These are phyloP conservation scores for Dinocampus coccinellae DNA, from an alignment of 2,888 invertebrate species.

Conservation along the genomic window DNA sequence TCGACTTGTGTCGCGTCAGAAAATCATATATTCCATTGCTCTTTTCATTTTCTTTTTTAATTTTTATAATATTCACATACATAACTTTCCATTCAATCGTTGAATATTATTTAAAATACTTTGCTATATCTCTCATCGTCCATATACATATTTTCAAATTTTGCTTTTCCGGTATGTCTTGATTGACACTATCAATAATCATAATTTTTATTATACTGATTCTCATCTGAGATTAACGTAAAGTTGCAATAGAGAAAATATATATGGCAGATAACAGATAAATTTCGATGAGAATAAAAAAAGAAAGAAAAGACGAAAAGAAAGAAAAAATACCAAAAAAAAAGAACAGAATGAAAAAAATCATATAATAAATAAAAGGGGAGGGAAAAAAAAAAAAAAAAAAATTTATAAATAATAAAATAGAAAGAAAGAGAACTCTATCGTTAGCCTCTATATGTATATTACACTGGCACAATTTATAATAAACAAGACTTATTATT, in stretches of 20 bases:
- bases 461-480: neutral
- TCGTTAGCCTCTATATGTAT: neutral
- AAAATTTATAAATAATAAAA: too few relatives aligned
- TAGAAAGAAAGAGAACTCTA: neutral
- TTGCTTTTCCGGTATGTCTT: neutral
- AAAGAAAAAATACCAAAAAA: too few relatives aligned
- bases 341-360: too few relatives aligned
- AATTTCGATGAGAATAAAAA: neutral
- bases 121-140: neutral
- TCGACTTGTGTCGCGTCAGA: conserved; percentile 34
- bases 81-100: neutral
- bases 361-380: too few relatives aligned
- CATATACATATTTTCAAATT: neutral
- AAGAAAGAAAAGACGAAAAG: too few relatives aligned
- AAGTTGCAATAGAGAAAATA: neutral
- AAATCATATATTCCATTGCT: neutral
- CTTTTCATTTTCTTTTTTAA: neutral
- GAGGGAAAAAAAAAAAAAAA: too few relatives aligned
- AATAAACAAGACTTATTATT: neutral
- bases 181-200: neutral
- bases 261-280: neutral
- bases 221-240: neutral
- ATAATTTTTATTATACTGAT: neutral
- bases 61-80: neutral
- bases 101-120: neutral